These are phyloP conservation scores for Premnoplex brunnescens DNA, from an alignment of 2,797 vertebrate species.

Conservation along the genomic window DNA sequence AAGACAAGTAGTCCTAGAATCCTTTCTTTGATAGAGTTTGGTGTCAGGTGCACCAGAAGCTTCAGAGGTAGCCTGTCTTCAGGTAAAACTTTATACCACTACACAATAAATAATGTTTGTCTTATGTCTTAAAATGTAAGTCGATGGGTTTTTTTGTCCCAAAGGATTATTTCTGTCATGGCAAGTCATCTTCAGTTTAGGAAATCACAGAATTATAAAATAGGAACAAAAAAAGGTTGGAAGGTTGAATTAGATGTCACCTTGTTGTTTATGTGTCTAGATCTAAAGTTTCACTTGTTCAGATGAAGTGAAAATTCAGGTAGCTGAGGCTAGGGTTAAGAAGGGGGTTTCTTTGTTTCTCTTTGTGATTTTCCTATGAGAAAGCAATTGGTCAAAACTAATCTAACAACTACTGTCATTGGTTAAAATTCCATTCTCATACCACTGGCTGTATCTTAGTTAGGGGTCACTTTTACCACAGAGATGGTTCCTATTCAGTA, in stretches of 20 bases:
- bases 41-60: not conserved
- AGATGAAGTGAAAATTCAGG: not conserved
- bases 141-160: not conserved
- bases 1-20: not conserved
- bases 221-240: not conserved
- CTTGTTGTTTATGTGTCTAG: not conserved
- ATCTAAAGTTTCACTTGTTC: not conserved
- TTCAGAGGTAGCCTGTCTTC: not conserved
- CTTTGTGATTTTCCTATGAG: not conserved
- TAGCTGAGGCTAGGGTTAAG: not conserved
- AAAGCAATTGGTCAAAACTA: not conserved
- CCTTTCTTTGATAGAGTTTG: not conserved
- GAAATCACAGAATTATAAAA: not conserved
- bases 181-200: not conserved
- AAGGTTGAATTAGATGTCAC: not conserved
- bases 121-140: not conserved
- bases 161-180: not conserved
- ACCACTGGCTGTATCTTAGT: not conserved
- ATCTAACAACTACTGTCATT: not conserved
- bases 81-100: not conserved
- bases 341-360: not conserved
- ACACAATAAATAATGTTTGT: not conserved
- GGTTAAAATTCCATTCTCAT: not conserved
- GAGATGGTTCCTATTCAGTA: not conserved
- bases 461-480: not conserved